Percentiles rank a stretch among this genome's conserved stretches.
These are phyloP conservation scores for Nothobranchius furzeri DNA, from an alignment of 2,113 vertebrate genomes.

Conservation along the genomic window DNA sequence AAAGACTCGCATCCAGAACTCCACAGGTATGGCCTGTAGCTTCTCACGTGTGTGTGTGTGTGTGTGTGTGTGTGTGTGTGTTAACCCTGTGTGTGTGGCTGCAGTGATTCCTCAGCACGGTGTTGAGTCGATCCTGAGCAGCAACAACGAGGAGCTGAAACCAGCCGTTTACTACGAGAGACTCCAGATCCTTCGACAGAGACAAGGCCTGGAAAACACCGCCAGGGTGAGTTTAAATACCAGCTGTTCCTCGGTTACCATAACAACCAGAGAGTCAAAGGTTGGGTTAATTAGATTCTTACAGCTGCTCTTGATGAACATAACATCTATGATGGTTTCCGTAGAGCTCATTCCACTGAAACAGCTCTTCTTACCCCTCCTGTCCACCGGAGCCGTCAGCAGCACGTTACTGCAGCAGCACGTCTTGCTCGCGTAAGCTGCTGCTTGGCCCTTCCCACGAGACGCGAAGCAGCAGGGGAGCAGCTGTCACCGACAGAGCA, in stretches of 20 bases:
- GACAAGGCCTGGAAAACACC: conserved; percentile 92
- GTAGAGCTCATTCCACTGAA: no score
- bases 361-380: no score
- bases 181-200: conserved; percentile 95
- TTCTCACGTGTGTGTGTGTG: not conserved
- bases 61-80: not conserved
- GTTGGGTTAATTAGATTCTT: no score
- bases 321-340: no score
- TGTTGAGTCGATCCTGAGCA: conserved; percentile 83
- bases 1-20: conserved; percentile 85
- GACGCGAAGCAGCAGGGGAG: no score
- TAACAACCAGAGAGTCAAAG: no score
- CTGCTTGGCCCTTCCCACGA: no score
- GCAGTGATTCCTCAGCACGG: conserved; percentile 87
- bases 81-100: conserved; percentile 18
- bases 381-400: no score
- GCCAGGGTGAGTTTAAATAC: conserved; percentile 81
- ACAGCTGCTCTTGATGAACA: no score
- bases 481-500: no score
- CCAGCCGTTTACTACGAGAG: conserved; percentile 95
- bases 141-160: conserved; percentile 90
- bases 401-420: no score
- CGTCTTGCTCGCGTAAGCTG: no score
- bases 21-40: conserved; percentile 79
- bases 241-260: not conserved